Percentiles rank a stretch among this genome's conserved stretches.
Evolutionary conservation across 2,888 invertebrate species (phyloP).

Genomic region (Agriopis marginaria): DNA sequence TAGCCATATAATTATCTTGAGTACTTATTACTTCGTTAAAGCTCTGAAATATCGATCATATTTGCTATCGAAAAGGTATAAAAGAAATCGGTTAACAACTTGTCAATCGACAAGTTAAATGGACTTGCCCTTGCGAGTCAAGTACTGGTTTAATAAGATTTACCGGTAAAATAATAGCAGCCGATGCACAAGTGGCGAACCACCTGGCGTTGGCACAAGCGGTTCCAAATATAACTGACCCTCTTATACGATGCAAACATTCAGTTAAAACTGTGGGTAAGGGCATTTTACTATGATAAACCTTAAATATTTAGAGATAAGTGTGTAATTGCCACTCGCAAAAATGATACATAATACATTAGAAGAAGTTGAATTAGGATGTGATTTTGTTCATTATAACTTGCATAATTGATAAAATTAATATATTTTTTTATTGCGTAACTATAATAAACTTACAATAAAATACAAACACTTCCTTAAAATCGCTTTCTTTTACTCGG

Average conservation of each 20-base stretch:
- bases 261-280: background rate
- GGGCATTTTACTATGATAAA: background rate
- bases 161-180: conserved; percentile 56
- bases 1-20: conserved; percentile 40
- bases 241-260: conserved; percentile 36
- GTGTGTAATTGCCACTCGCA: too few species aligned
- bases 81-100: conserved; percentile 51
- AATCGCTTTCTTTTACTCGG: conserved; percentile 81
- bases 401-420: conserved; percentile 9
- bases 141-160: conserved; percentile 53
- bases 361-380: background rate
- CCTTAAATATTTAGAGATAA: background rate
- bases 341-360: background rate
- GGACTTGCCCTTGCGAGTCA: conserved; percentile 55
- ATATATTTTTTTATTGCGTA: conserved; percentile 54
- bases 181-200: conserved; percentile 50
- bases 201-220: conserved; percentile 65
- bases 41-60: conserved; percentile 27
- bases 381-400: background rate
- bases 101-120: conserved; percentile 63
- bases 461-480: conserved; percentile 75
- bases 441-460: conserved; percentile 66
- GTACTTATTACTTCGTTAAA: conserved; percentile 41
- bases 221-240: conserved; percentile 68
- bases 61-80: conserved; percentile 20